A percentile compares a stretch with the other conserved stretches of the same genome.
phyloP scores from a whole-genome alignment of 2,797 vertebrate species.

The Corythornis leucogaster region DNA sequence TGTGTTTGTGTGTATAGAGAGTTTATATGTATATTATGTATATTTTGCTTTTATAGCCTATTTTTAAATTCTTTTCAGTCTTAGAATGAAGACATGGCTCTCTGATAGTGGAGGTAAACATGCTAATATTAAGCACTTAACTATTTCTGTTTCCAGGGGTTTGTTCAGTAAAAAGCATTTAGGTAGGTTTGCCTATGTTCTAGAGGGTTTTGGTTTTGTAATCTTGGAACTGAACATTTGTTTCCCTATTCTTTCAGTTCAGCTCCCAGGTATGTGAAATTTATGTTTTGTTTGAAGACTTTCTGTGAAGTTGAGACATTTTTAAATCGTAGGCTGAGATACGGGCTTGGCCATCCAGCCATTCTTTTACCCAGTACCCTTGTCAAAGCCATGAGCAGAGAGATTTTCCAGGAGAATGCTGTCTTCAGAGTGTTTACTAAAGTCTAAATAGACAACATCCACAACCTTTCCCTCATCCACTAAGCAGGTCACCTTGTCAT shows the following conservation, averaged over 20 bases:
- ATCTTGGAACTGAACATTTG: neutral
- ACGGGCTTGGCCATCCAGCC: rapidly evolving
- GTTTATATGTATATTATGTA: neutral
- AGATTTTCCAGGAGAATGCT: neutral
- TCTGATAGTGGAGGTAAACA: neutral
- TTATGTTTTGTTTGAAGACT: neutral
- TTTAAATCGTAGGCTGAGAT: neutral
- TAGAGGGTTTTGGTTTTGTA: neutral
- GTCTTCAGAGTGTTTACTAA: neutral
- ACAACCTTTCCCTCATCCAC: neutral
- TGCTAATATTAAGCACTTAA: neutral
- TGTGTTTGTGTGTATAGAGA: neutral
- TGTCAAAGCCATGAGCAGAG: neutral
- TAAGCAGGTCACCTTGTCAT: neutral
- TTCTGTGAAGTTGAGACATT: neutral
- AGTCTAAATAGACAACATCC: neutral
- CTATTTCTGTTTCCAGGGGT: neutral
- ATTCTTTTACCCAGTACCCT: neutral
- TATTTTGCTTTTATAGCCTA: neutral
- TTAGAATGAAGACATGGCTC: neutral
- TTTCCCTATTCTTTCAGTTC: neutral
- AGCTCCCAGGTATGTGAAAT: neutral
- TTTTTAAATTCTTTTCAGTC: neutral
- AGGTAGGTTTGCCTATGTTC: neutral
- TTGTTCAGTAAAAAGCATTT: neutral